A percentile compares a stretch with the other conserved stretches of the same genome.
phyloP scores from a whole-genome alignment of 1,140 invertebrate species.

The Diorhabda sublineata region DNA sequence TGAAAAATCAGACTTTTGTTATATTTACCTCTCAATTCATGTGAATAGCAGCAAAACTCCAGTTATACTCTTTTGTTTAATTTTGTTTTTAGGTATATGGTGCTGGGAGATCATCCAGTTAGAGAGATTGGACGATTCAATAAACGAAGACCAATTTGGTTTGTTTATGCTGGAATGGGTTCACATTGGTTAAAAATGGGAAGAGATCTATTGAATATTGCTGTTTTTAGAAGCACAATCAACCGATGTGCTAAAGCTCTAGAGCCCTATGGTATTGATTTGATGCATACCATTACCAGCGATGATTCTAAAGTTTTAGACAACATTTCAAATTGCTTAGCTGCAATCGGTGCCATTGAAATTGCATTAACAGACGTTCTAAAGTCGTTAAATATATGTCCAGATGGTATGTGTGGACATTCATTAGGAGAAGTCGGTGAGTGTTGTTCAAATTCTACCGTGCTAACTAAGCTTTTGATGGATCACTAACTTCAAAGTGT shows the following conservation, averaged over 20 bases:
- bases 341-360: constrained; percentile 88
- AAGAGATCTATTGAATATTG: constrained; percentile 70
- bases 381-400: constrained; percentile 65
- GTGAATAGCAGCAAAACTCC: too few species aligned
- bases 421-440: constrained; percentile 76
- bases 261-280: constrained; percentile 69
- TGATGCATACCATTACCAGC: constrained; percentile 72
- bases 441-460: not conserved
- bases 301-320: constrained; percentile 70
- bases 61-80: too few species aligned
- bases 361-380: constrained; percentile 84
- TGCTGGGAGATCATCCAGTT: constrained; percentile 17
- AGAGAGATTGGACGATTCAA: constrained; percentile 15
- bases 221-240: constrained; percentile 72
- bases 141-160: constrained; percentile 79
- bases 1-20: too few species aligned
- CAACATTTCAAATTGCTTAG: constrained; percentile 80
- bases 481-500: too few species aligned
- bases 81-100: constrained; percentile 11
- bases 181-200: constrained; percentile 93
- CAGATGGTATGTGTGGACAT: constrained; percentile 91
- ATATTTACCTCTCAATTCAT: too few species aligned
- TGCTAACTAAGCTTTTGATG: too few species aligned
- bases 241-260: constrained; percentile 68
- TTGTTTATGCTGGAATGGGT: constrained; percentile 92